A percentile compares a stretch with the other conserved stretches of the same genome.
Conservation (phyloP, 2,797 vertebrate species). For the Serranus cabrilla region DNA sequence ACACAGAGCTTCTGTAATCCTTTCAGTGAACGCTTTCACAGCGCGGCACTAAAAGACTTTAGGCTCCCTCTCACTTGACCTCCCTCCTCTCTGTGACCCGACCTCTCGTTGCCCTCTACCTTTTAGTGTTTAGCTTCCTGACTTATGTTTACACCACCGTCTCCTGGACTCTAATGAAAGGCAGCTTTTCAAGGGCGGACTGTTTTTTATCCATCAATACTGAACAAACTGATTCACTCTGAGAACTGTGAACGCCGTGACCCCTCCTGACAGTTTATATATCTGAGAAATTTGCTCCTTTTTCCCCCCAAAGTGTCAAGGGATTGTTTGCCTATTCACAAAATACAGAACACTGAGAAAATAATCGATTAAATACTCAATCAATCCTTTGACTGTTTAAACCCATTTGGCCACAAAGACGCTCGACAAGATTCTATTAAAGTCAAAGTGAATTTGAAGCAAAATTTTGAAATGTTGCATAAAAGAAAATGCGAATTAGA, state of each 20-base stretch:
- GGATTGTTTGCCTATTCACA: neutral
- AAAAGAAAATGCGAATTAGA: no score
- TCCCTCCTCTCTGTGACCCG: slow-evolving; percentile 44
- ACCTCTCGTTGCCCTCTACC: slow-evolving; percentile 48
- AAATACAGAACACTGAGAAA: neutral
- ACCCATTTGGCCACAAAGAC: no score
- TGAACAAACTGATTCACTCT: neutral
- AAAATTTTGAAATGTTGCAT: no score
- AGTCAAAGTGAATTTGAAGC: no score
- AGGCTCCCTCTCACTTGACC: slow-evolving; percentile 47
- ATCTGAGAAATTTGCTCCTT: slow-evolving; percentile 19
- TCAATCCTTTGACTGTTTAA: no score
- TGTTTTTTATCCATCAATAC: slow-evolving; percentile 47
- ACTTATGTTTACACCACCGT: slow-evolving; percentile 58
- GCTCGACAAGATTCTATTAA: no score
- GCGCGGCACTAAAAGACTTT: slow-evolving; percentile 29
- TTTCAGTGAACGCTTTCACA: slow-evolving; percentile 25
- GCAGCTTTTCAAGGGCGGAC: slow-evolving; percentile 52
- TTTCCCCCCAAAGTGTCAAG: slow-evolving; percentile 3
- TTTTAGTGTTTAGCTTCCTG: slow-evolving; percentile 53
- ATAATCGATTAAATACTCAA: no score
- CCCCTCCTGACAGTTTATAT: neutral
- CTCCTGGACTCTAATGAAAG: slow-evolving; percentile 59
- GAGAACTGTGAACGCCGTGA: slow-evolving; percentile 10
- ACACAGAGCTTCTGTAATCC: slow-evolving; percentile 17